Evolutionary conservation across 2,113 vertebrate genomes (phyloP).

Genomic region (Bos javanicus): DNA sequence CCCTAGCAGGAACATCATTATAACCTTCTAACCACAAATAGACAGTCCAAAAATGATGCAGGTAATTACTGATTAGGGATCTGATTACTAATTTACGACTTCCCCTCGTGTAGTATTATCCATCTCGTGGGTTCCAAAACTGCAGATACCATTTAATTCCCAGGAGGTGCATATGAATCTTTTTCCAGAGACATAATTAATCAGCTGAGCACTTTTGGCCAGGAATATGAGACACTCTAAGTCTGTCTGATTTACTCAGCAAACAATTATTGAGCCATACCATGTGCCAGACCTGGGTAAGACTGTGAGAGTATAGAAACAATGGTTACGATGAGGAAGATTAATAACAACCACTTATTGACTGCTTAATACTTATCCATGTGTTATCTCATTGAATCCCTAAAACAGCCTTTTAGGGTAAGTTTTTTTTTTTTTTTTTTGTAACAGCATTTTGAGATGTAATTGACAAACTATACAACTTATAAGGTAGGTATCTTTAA

Average conservation of each 20-base stretch:
- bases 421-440: neutral
- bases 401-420: neutral
- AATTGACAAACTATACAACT: neutral
- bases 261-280: neutral
- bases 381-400: neutral
- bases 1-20: neutral
- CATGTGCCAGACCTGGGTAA: neutral
- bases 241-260: neutral
- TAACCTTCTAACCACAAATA: conserved; percentile 18
- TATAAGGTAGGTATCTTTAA: neutral
- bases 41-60: neutral
- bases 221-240: neutral
- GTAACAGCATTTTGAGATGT: neutral
- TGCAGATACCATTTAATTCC: neutral
- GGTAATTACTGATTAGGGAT: neutral
- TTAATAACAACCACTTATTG: neutral
- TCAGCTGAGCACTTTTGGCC: neutral
- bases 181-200: conserved; percentile 32
- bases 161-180: conserved; percentile 28
- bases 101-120: neutral
- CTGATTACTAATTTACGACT: conserved; percentile 8
- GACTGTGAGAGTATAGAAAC: neutral
- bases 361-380: neutral
- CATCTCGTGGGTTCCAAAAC: neutral
- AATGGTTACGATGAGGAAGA: neutral